These are phyloP conservation scores for Chaetodon trifasciatus DNA, from an alignment of 2,797 vertebrate genomes.

Conservation along the genomic window DNA sequence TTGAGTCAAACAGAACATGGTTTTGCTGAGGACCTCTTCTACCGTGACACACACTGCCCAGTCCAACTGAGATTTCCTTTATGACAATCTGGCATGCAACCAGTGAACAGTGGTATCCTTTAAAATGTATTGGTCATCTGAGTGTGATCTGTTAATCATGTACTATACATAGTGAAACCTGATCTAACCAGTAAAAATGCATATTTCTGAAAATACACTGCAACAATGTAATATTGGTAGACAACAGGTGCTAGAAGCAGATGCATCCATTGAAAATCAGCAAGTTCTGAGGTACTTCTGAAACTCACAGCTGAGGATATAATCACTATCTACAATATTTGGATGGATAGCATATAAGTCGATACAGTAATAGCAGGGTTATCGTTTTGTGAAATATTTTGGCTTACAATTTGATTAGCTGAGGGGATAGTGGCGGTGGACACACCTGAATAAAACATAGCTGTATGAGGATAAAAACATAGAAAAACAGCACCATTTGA, in stretches of 20 bases:
- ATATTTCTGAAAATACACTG: slow-evolving; percentile 78
- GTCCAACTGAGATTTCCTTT: slow-evolving; percentile 65
- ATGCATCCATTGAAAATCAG: slow-evolving; percentile 76
- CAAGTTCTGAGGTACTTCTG: slow-evolving; percentile 82
- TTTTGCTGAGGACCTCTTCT: slow-evolving; percentile 78
- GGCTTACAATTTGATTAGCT: slow-evolving; percentile 79
- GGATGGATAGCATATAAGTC: slow-evolving; percentile 82
- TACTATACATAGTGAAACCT: slow-evolving; percentile 68
- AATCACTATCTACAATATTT: slow-evolving; percentile 83
- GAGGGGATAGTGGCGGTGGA: slow-evolving; percentile 76
- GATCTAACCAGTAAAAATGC: slow-evolving; percentile 79
- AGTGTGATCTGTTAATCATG: slow-evolving; percentile 58
- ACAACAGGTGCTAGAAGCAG: slow-evolving; percentile 73
- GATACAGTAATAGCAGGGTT: slow-evolving; percentile 77
- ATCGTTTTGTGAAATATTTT: slow-evolving; percentile 74
- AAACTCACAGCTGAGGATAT: slow-evolving; percentile 80
- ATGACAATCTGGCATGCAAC: slow-evolving; percentile 59
- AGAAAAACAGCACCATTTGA: slow-evolving; percentile 91
- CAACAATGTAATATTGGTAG: slow-evolving; percentile 63
- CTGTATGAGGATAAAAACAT: slow-evolving; percentile 84
- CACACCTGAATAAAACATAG: slow-evolving; percentile 81
- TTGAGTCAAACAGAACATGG: slow-evolving; percentile 42
- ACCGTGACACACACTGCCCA: slow-evolving; percentile 54
- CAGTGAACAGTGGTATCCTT: slow-evolving; percentile 72
- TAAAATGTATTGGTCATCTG: slow-evolving; percentile 44